Evolutionary conservation across 2,888 invertebrate species (phyloP), one percentile per base, ranked within the genome.

Genomic region (Hypercompe scribonia): DNA sequence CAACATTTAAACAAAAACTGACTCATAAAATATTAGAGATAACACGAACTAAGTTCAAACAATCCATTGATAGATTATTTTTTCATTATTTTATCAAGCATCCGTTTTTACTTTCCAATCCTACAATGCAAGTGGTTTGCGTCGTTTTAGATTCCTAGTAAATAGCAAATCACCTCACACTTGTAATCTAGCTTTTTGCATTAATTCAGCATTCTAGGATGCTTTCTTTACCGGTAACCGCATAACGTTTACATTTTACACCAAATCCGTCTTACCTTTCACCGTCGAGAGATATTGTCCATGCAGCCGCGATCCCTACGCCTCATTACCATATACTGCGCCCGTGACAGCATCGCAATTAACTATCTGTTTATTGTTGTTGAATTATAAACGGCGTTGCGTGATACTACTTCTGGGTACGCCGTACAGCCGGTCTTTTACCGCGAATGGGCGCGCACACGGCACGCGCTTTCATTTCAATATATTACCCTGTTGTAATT

Each of bases 341-440:
- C 91, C 94, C 91, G 94, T 95, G 95, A 95, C 95, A 95, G 95
- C 94, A 91, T 90, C 90, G 95, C 95, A 95, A 95, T 95, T 95
- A 95, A 95, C 94, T 94, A 95, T 95, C 94, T 93, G 95, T 93
- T 94, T 95, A 95, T 95, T 95, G 95, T 95, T 94, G 94, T 92
- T 94, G 94, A 93, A 95, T 95, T 95, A 95, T 94, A 94, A 93
- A 93, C 93, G 91, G 90, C 93, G 91, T 92, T 89, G 91, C 91
- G 91, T 91, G 91, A 91, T 93, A 92, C 84, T 80, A 86, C 86
- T 86, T 79, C 86, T 82, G 86, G 83, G 80, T 77, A 81, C 78
- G 68, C 67, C 61, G 46, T 61, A 42, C 65, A 77, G 78, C 78
- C 81, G 72, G 79, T 79, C 77, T 83, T 76, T 83, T 77, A 70